These are phyloP conservation scores for Hucho hucho DNA, from an alignment of 2,113 vertebrate species.

Conservation along the genomic window DNA sequence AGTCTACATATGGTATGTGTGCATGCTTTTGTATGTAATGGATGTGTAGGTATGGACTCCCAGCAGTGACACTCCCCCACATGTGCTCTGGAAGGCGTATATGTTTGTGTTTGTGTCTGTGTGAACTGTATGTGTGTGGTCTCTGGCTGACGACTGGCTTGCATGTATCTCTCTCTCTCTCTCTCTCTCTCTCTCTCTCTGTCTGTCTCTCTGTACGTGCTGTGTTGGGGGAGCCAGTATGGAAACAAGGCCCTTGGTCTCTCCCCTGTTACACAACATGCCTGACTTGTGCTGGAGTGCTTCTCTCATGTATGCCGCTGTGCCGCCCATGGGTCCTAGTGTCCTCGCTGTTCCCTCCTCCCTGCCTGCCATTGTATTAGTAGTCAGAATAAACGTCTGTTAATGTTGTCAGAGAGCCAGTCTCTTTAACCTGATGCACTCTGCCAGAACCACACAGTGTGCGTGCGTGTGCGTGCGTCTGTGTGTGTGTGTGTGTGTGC, in stretches of 20 bases:
- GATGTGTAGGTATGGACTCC: background rate
- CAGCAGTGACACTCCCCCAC: background rate
- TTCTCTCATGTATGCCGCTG: slow-evolving; percentile 37
- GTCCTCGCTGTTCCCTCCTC: slow-evolving; percentile 21
- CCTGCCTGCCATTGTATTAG: background rate
- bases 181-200: background rate
- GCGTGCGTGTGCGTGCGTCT: background rate
- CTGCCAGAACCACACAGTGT: slow-evolving; percentile 12
- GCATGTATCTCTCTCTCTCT: background rate
- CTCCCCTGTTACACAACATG: slow-evolving; percentile 60
- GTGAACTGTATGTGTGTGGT: background rate
- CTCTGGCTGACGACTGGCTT: background rate
- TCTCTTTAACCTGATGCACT: slow-evolving; percentile 28
- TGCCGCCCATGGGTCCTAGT: slow-evolving; percentile 13
- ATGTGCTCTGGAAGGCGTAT: background rate
- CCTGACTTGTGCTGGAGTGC: slow-evolving; percentile 66
- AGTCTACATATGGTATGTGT: no score
- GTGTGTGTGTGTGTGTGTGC: no score
- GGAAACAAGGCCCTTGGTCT: slow-evolving; percentile 37
- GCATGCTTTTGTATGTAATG: background rate
- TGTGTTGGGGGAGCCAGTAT: slow-evolving; percentile 28
- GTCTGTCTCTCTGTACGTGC: background rate
- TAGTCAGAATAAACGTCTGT: slow-evolving; percentile 5
- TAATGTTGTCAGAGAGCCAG: slow-evolving; percentile 9
- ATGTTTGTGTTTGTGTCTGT: background rate